A percentile compares a stretch with the other conserved stretches of the same genome.
phyloP scores from a whole-genome alignment of 2,888 invertebrate species.

The Tyria jacobaeae region DNA sequence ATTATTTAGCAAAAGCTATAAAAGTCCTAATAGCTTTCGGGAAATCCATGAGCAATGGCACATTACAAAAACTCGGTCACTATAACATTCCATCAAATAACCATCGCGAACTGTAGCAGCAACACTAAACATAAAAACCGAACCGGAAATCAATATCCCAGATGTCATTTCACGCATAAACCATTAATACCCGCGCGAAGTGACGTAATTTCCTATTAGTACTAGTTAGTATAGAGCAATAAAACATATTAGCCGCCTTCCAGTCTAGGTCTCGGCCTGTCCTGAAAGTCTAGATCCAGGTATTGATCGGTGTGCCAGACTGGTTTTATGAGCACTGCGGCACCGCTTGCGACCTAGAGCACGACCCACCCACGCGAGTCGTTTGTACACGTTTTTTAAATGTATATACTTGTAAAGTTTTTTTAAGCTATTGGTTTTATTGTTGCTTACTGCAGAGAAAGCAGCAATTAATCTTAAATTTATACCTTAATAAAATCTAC shows the following conservation, averaged over 20 bases:
- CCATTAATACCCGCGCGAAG: constrained; percentile 31
- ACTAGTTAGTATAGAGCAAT: constrained; percentile 43
- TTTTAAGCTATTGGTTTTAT: constrained; percentile 8
- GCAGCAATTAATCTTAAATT: too few relatives aligned
- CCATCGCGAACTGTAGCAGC: background rate
- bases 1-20: constrained; percentile 10
- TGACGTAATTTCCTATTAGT: constrained; percentile 43
- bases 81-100: constrained; percentile 5
- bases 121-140: constrained; percentile 1
- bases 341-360: constrained; percentile 40
- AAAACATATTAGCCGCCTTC: constrained; percentile 48
- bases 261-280: constrained; percentile 60
- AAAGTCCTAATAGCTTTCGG: constrained; percentile 24
- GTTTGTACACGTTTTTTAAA: constrained; percentile 11
- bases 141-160: constrained; percentile 29
- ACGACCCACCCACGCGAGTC: constrained; percentile 27
- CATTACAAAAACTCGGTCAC: constrained; percentile 10
- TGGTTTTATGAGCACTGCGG: constrained; percentile 51
- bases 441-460: too few relatives aligned
- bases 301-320: constrained; percentile 65
- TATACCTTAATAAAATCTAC: too few relatives aligned
- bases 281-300: constrained; percentile 57
- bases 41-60: constrained; percentile 28
- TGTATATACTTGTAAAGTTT: constrained; percentile 14
- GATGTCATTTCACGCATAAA: constrained; percentile 34